Base-by-base conservation (phyloP, 2,888 invertebrate species). In the Limenitis camilla region DNA sequence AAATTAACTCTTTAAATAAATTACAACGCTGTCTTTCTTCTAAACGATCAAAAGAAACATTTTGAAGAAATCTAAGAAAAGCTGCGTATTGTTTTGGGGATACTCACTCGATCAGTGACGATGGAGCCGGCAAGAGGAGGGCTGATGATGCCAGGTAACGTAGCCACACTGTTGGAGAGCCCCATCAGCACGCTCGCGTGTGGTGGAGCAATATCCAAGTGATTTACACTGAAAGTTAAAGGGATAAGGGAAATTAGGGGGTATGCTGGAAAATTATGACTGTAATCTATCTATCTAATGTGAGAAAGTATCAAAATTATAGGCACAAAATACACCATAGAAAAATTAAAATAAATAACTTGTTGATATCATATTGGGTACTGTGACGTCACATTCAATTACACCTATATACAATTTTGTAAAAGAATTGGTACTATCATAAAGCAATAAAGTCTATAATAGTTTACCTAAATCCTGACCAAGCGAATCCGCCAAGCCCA, bases 181-280 rank as follows among this genome's bases (percentile, higher is more conserved):
- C 97, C 97, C 96, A 97, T 96, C 49, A 97, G 79, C 0, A 97
- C 92, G 72, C 96, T 94, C 7, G 97, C 96, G 82, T 95, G 96
- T 56, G 94, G 94, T 0, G 97, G 96, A 0, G 97, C 97, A 48
- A 97, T 92, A 74, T 97, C 97, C 73, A 97, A 80, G 73, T 96
- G 96, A 69, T 94, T 94, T 0, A 93, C 93, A 59, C 93, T 93
- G 78, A 39, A 45, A 43, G 29, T 31, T 6, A 42, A 31, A 39
- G 8, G 0, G 8, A 39, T 39, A 11, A 27, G 19, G 19, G 19
- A 19, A 19, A 19, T 19, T 19, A 19, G 19, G 19, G 19, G 3
- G 19, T 19, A 19, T 19, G 19, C 19, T 19, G 3, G 19, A n/a
- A n/a, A n/a, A n/a, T n/a, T n/a, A n/a, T n/a, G n/a, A n/a, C n/a